Conservation (phyloP, 1,140 invertebrate species). For the Eupristina koningsbergeri region DNA sequence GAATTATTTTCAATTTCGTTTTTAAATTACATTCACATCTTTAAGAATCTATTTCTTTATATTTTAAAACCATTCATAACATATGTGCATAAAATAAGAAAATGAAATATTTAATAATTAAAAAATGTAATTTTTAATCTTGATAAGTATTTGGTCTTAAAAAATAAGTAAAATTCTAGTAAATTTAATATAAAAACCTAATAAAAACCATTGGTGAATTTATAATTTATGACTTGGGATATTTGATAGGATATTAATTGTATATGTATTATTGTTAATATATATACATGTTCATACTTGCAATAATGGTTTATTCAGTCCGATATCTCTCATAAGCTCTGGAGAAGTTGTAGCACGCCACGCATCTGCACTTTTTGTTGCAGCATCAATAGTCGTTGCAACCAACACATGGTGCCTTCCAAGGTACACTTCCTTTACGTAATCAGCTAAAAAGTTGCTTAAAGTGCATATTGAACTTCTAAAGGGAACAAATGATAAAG, state of each 20-base stretch:
- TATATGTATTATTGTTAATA: not conserved
- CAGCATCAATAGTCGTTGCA: slow-evolving; percentile 77
- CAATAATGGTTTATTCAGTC: slow-evolving; percentile 79
- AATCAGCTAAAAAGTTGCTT: slow-evolving; percentile 83
- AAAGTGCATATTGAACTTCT: slow-evolving; percentile 78
- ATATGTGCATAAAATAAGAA: too few relatives aligned
- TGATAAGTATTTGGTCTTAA: too few relatives aligned
- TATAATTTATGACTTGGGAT: not conserved
- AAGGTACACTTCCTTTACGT: slow-evolving; percentile 82
- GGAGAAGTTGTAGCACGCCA: slow-evolving; percentile 81
- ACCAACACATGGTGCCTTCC: slow-evolving; percentile 77
- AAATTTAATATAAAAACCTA: too few relatives aligned
- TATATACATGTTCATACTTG: slow-evolving; percentile 75
- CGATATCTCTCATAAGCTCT: slow-evolving; percentile 78
- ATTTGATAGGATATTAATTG: not conserved
- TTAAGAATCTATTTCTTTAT: too few relatives aligned
- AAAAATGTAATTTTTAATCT: not conserved
- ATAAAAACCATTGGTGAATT: too few relatives aligned
- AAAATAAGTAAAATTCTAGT: too few relatives aligned
- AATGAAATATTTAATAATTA: not conserved
- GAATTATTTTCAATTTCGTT: too few relatives aligned
- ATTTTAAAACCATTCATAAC: too few relatives aligned
- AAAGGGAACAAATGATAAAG: slow-evolving; percentile 55
- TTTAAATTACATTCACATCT: too few relatives aligned
- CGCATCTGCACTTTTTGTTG: slow-evolving; percentile 83